phyloP scores from a whole-genome alignment of 2,797 vertebrate genomes.

The Numenius phaeopus region DNA sequence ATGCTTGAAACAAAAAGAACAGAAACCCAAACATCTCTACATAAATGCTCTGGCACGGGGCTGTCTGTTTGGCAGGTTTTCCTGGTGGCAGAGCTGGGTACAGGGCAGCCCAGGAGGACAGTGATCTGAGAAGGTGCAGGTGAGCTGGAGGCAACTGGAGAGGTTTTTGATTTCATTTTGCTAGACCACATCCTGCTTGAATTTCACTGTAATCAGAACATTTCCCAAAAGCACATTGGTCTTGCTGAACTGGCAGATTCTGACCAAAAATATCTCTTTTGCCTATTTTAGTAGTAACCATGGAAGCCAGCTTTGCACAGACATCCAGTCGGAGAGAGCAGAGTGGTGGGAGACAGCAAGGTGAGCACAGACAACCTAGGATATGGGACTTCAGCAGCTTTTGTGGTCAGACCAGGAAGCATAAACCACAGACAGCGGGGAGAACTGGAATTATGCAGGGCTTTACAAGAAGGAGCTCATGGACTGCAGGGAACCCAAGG shows the following conservation, averaged over 20 bases:
- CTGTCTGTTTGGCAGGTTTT: background rate
- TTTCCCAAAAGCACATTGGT: conserved; percentile 45
- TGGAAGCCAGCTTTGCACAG: conserved; percentile 50
- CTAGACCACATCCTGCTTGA: background rate
- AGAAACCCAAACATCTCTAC: background rate
- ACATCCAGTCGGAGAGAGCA: background rate
- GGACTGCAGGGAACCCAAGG: background rate
- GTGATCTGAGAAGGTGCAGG: background rate
- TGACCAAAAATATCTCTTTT: conserved; percentile 63
- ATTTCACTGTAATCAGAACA: conserved; percentile 29
- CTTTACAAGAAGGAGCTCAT: background rate
- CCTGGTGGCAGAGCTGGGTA: background rate
- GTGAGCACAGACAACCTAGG: conserved; percentile 14
- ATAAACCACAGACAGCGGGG: background rate
- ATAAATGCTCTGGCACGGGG: background rate
- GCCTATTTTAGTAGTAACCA: conserved; percentile 71
- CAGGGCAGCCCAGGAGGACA: background rate
- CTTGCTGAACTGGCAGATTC: conserved; percentile 70
- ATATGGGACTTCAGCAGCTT: conserved; percentile 5
- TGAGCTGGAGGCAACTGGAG: background rate
- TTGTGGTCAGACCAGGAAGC: background rate
- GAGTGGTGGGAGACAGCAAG: conserved; percentile 13
- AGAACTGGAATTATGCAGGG: background rate
- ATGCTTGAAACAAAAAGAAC: background rate
- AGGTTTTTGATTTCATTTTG: background rate